These are phyloP conservation scores for Salvelinus sp. DNA, from an alignment of 2,113 vertebrate species.

Conservation along the genomic window DNA sequence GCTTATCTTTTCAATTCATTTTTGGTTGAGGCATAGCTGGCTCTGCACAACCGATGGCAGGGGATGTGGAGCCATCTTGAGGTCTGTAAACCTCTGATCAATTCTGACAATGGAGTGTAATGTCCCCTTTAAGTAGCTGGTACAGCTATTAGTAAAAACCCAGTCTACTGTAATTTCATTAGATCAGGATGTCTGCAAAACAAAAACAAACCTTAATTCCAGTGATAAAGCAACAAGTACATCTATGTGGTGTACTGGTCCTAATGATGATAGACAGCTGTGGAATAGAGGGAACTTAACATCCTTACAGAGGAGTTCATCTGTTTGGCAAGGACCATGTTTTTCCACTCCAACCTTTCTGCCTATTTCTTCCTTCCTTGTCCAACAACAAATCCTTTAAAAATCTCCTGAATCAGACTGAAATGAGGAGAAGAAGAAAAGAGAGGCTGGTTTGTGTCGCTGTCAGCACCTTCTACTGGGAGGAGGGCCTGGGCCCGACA, in stretches of 20 bases:
- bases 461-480: too few relatives aligned
- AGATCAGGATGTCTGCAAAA: too few relatives aligned
- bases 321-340: slow-evolving; percentile 42
- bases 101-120: too few relatives aligned
- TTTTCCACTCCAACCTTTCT: slow-evolving; percentile 52
- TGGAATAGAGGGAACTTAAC: neutral
- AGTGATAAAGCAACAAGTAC: neutral
- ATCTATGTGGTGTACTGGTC: neutral
- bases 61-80: too few relatives aligned
- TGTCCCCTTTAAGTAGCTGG: neutral
- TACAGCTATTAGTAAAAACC: neutral
- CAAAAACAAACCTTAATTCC: neutral
- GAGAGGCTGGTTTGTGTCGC: slow-evolving; percentile 40
- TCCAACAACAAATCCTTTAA: slow-evolving; percentile 7
- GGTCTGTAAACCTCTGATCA: too few relatives aligned
- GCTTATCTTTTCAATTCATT: too few relatives aligned
- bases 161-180: neutral
- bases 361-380: neutral
- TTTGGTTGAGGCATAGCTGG: too few relatives aligned
- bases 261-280: neutral
- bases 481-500: neutral
- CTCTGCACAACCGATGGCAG: too few relatives aligned
- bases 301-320: slow-evolving; percentile 12
- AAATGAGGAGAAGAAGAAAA: slow-evolving; percentile 10
- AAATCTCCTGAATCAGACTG: slow-evolving; percentile 26